A percentile compares a stretch with the other conserved stretches of the same genome.
Conservation (phyloP, 2,113 vertebrate genomes). For the Acanthisitta chloris region DNA sequence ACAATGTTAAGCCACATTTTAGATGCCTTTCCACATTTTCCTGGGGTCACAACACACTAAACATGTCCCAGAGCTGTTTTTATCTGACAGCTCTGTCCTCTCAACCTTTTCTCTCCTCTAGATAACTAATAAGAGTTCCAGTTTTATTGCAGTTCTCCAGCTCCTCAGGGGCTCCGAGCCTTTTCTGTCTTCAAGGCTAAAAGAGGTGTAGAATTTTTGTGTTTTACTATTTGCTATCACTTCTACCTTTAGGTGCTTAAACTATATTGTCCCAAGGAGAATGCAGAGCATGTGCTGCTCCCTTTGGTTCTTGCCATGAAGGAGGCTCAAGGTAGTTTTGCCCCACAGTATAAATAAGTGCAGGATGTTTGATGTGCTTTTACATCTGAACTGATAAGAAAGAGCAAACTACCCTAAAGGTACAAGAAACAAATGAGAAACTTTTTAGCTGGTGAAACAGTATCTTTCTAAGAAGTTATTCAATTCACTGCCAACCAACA, state of each 20-base stretch:
- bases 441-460: not conserved
- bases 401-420: not conserved
- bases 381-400: not conserved
- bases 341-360: not conserved
- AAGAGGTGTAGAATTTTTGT: not conserved
- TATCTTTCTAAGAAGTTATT: not conserved
- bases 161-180: not conserved
- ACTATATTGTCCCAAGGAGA: not conserved
- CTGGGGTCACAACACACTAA: not conserved
- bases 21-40: not conserved
- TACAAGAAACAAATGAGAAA: not conserved
- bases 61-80: not conserved
- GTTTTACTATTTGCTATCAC: not conserved
- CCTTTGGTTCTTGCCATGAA: not conserved
- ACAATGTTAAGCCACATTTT: not conserved
- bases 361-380: not conserved
- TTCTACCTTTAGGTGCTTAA: not conserved
- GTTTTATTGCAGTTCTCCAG: not conserved
- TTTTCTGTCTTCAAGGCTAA: not conserved
- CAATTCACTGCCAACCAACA: not conserved
- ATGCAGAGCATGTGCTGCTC: not conserved
- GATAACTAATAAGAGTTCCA: not conserved
- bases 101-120: not conserved
- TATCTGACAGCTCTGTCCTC: not conserved
- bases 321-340: not conserved